A percentile compares a stretch with the other conserved stretches of the same genome.
phyloP scores from a whole-genome alignment of 2,888 invertebrate species.

The Tiliacea aurago region DNA sequence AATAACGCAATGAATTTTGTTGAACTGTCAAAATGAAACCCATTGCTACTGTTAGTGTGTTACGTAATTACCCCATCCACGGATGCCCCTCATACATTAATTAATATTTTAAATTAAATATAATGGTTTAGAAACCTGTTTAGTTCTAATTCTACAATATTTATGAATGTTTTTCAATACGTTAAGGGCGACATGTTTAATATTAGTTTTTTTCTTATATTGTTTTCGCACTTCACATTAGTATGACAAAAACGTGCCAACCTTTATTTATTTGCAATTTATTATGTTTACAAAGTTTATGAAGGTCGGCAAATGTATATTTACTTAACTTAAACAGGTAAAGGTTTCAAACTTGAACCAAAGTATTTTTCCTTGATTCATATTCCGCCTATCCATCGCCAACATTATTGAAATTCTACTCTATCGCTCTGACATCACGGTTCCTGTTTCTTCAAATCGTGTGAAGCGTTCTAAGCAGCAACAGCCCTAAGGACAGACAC shows the following conservation, averaged over 20 bases:
- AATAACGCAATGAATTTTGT: no score
- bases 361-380: slow-evolving; percentile 51
- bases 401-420: slow-evolving; percentile 46
- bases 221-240: slow-evolving; percentile 24
- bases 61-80: no score
- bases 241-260: slow-evolving; percentile 32
- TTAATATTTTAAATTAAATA: not conserved
- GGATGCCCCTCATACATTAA: not conserved
- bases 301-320: slow-evolving; percentile 45
- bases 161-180: not conserved
- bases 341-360: slow-evolving; percentile 47
- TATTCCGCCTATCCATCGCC: slow-evolving; percentile 17
- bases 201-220: not conserved
- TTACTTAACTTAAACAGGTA: slow-evolving; percentile 50
- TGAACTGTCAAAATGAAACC: no score
- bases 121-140: not conserved
- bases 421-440: slow-evolving; percentile 32
- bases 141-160: not conserved
- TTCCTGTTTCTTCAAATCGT: slow-evolving; percentile 34
- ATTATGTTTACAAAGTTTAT: slow-evolving; percentile 35
- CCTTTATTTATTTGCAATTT: slow-evolving; percentile 42
- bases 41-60: no score
- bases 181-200: not conserved
- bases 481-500: slow-evolving; percentile 6
- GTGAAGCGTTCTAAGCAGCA: slow-evolving; percentile 36